Conservation (phyloP, 2,797 vertebrate species). For the Sebastes reedi region DNA sequence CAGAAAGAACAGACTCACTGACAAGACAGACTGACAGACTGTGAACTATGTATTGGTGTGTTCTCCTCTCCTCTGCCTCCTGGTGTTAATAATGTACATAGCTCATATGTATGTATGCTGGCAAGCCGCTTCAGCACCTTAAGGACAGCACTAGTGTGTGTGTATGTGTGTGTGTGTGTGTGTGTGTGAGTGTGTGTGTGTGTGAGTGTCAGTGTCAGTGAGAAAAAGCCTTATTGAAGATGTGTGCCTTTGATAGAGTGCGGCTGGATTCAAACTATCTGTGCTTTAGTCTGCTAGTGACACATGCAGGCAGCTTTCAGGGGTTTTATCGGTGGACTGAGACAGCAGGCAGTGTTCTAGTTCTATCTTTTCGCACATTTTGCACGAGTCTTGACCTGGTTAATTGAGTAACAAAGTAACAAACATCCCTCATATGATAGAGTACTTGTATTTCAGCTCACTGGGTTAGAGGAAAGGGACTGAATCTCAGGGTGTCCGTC, state of each 20-base stretch:
- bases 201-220: background rate
- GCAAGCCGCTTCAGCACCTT: conserved; percentile 93
- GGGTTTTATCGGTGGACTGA: background rate
- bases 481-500: background rate
- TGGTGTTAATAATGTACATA: conserved; percentile 90
- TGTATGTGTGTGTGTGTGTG: background rate
- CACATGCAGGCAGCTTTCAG: background rate
- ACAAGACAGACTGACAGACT: conserved; percentile 33
- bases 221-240: conserved; percentile 31
- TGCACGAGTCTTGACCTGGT: background rate
- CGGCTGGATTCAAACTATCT: conserved; percentile 27
- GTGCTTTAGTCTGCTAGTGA: conserved; percentile 34
- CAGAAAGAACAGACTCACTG: background rate
- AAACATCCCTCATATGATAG: background rate
- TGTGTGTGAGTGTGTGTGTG: background rate
- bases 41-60: conserved; percentile 21
- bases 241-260: conserved; percentile 50
- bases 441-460: background rate
- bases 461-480: background rate
- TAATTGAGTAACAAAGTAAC: background rate
- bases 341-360: background rate
- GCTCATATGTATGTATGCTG: conserved; percentile 77
- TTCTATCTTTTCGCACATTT: background rate
- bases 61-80: conserved; percentile 21
- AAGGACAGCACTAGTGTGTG: conserved; percentile 84